Conservation (phyloP, 1,140 invertebrate species). For the Bradynema listronoti region DNA sequence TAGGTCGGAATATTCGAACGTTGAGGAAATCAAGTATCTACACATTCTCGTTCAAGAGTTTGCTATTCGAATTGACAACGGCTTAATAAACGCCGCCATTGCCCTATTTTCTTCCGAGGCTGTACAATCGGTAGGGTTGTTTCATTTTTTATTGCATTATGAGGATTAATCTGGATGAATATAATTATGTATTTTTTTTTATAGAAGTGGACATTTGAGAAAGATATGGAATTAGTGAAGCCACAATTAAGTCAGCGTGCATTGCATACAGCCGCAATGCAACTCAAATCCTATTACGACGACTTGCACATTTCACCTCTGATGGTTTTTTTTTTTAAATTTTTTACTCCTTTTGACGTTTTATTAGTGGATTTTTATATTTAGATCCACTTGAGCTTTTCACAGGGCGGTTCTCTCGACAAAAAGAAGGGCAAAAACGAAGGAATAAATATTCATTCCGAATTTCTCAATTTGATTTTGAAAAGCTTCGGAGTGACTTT, state of each 20-base stretch:
- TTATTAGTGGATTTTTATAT: conserved; percentile 28
- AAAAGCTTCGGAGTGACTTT: conserved; percentile 78
- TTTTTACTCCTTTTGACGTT: conserved; percentile 5
- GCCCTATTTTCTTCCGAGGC: conserved; percentile 68
- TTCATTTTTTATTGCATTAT: background rate
- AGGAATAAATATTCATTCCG: conserved; percentile 56
- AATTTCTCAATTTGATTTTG: conserved; percentile 64
- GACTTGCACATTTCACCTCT: conserved; percentile 89
- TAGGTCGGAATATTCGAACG: conserved; percentile 73
- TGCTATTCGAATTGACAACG: conserved; percentile 85
- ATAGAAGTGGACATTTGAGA: conserved; percentile 57
- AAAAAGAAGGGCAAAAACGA: conserved; percentile 57
- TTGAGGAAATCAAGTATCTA: conserved; percentile 76
- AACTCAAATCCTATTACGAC: conserved; percentile 90
- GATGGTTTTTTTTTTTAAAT: conserved; percentile 69
- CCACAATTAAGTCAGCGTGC: conserved; percentile 54
- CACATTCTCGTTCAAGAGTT: conserved; percentile 77
- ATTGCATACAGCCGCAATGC: conserved; percentile 57
- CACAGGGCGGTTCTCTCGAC: conserved; percentile 66
- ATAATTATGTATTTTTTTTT: conserved; percentile 10
- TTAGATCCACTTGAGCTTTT: conserved; percentile 74
- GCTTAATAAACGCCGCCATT: conserved; percentile 79
- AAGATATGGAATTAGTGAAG: conserved; percentile 57
- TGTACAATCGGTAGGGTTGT: conserved; percentile 22
- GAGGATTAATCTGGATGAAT: background rate